Conservation (phyloP, 2,888 invertebrate species). For the Mylabris sibirica region DNA sequence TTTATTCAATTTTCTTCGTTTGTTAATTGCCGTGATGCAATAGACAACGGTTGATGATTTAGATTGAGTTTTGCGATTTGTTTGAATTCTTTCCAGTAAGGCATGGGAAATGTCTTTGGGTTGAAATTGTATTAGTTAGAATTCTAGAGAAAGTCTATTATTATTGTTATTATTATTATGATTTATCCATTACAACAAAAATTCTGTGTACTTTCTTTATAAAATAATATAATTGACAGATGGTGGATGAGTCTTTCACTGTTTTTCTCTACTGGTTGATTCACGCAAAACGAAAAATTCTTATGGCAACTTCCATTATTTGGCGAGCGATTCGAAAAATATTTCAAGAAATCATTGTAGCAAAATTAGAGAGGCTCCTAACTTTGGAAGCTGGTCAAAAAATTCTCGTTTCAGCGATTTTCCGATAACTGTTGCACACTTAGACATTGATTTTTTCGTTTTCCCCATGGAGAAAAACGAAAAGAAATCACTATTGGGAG, state of each 20-base stretch:
- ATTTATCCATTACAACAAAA: constrained; percentile 19
- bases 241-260: neutral
- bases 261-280: no score
- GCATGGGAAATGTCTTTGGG: constrained; percentile 18
- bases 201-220: constrained; percentile 19
- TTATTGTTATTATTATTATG: constrained; percentile 30
- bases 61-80: constrained; percentile 1
- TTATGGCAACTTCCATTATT: no score
- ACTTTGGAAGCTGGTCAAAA: no score
- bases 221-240: constrained; percentile 12
- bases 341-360: no score
- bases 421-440: no score
- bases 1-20: constrained; percentile 17
- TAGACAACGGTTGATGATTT: neutral
- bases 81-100: neutral
- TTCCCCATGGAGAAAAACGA: no score
- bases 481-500: no score
- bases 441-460: no score
- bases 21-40: constrained; percentile 19
- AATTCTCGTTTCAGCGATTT: no score
- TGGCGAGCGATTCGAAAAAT: no score
- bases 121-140: constrained; percentile 16
- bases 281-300: no score
- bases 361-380: no score
- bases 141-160: constrained; percentile 29